Conservation (phyloP, 1,140 invertebrate species). For the Sycobia sp. region DNA sequence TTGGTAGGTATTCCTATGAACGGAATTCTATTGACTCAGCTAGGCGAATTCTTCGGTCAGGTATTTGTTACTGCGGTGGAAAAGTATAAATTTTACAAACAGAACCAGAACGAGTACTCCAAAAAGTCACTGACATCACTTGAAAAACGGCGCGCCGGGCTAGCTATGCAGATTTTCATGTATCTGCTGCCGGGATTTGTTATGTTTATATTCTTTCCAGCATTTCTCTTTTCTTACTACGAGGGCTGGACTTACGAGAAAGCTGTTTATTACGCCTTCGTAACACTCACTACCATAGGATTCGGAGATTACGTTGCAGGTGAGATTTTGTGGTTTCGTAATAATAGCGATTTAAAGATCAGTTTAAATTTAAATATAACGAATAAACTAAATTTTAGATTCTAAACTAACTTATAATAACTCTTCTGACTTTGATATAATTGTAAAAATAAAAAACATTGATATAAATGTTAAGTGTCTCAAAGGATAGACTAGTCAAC, state of each 20-base stretch:
- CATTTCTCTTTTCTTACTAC: conserved; percentile 84
- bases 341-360: background rate
- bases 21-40: conserved; percentile 79
- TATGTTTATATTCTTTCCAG: conserved; percentile 91
- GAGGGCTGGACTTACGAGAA: conserved; percentile 91
- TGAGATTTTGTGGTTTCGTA: conserved; percentile 43
- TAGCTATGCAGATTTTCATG: conserved; percentile 77
- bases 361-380: background rate
- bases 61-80: conserved; percentile 76
- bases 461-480: no score
- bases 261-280: conserved; percentile 89
- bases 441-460: no score
- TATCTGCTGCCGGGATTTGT: conserved; percentile 85
- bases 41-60: conserved; percentile 82
- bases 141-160: conserved; percentile 72
- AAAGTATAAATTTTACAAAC: conserved; percentile 76
- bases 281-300: conserved; percentile 91
- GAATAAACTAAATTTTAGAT: no score
- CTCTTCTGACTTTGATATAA: no score
- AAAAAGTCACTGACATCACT: conserved; percentile 48
- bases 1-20: conserved; percentile 94
- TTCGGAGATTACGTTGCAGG: conserved; percentile 93
- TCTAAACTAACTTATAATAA: no score
- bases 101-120: conserved; percentile 59
- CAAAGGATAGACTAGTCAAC: no score